Evolutionary conservation across 2,888 invertebrate genomes (phyloP).

Genomic region (Bibio marci): DNA sequence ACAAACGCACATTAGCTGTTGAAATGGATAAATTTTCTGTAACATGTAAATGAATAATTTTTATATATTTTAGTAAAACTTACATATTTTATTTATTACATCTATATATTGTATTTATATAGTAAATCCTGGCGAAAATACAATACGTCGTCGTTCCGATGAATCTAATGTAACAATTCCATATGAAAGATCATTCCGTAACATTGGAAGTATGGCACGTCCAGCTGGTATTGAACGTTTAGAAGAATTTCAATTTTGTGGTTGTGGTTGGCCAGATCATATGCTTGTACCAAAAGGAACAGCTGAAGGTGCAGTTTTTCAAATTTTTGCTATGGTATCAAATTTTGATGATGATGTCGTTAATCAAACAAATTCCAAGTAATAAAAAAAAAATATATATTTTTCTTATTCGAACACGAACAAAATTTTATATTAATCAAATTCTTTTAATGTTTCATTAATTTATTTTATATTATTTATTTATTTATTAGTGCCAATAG

Average conservation of each 20-base stretch:
- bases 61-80: too few species aligned
- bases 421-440: too few species aligned
- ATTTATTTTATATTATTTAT: too few species aligned
- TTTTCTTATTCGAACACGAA: too few species aligned
- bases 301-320: constrained; percentile 42
- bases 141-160: constrained; percentile 43
- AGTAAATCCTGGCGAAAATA: constrained; percentile 54
- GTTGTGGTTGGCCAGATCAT: constrained; percentile 54
- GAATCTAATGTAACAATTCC: constrained; percentile 70
- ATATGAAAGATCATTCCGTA: constrained; percentile 62
- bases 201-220: constrained; percentile 40
- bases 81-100: too few species aligned
- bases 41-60: constrained; percentile 35
- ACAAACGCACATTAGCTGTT: constrained; percentile 49
- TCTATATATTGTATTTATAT: constrained; percentile 9
- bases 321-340: constrained; percentile 63
- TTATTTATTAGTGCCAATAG: too few species aligned
- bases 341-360: constrained; percentile 43
- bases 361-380: not conserved
- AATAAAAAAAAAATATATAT: not conserved
- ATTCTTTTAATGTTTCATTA: too few species aligned
- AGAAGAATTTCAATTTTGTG: constrained; percentile 13
- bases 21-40: constrained; percentile 59
- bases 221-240: constrained; percentile 26
- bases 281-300: constrained; percentile 59